Conservation (phyloP, 2,797 vertebrate genomes). For the Gymnodraco acuticeps region DNA sequence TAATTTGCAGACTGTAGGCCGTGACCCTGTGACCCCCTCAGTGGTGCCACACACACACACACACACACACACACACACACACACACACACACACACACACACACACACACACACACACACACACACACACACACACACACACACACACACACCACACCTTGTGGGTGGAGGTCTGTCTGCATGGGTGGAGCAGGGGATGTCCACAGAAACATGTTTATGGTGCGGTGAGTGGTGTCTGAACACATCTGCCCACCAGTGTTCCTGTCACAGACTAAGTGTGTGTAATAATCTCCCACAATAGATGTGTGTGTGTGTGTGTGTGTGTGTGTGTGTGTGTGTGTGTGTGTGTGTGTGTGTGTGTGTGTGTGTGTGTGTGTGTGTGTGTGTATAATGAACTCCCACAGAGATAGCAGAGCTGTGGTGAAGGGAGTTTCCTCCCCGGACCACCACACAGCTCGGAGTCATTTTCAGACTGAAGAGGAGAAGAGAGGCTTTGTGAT, state of each 20-base stretch:
- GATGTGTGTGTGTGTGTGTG: neutral
- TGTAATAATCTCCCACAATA: slow-evolving; percentile 46
- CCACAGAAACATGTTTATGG: slow-evolving; percentile 66
- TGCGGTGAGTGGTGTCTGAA: slow-evolving; percentile 42
- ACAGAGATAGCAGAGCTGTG: slow-evolving; percentile 75
- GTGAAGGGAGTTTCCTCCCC: slow-evolving; percentile 76
- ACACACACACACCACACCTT: slow-evolving; percentile 26
- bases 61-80: neutral
- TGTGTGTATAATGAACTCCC: slow-evolving; percentile 75
- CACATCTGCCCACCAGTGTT: slow-evolving; percentile 67
- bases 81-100: slow-evolving; percentile 11
- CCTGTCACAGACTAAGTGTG: slow-evolving; percentile 28
- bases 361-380: slow-evolving; percentile 55
- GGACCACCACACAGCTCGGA: slow-evolving; percentile 66
- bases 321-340: no score
- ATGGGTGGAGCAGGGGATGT: slow-evolving; percentile 58
- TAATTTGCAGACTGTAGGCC: no score
- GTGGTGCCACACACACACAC: slow-evolving; percentile 3
- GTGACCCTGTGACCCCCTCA: no score
- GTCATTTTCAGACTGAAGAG: slow-evolving; percentile 60
- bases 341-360: slow-evolving; percentile 1
- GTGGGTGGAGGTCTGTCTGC: slow-evolving; percentile 60
- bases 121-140: slow-evolving; percentile 13
- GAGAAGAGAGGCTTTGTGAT: slow-evolving; percentile 56
- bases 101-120: slow-evolving; percentile 20